phyloP scores from a whole-genome alignment of 2,797 vertebrate genomes.

The Synanceia verrucosa region DNA sequence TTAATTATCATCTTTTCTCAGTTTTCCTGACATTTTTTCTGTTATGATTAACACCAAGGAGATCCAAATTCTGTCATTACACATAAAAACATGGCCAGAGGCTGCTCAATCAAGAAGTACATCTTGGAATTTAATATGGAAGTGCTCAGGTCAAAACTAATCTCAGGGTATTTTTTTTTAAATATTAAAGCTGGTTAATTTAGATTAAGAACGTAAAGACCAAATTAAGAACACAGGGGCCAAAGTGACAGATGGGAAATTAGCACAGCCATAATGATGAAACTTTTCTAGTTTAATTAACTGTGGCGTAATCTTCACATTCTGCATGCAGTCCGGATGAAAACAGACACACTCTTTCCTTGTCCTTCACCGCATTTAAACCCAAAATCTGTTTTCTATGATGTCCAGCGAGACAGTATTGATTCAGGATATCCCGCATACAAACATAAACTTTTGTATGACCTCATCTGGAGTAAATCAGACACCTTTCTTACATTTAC shows the following conservation, averaged over 20 bases:
- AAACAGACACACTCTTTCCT: constrained; percentile 1
- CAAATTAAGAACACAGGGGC: constrained; percentile 32
- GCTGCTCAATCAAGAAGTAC: constrained; percentile 13
- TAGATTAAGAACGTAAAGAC: constrained; percentile 45
- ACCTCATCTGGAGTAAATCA: background rate
- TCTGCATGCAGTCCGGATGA: constrained; percentile 21
- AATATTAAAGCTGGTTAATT: constrained; percentile 26
- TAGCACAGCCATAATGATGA: constrained; percentile 29
- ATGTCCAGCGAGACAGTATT: background rate
- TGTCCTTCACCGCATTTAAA: background rate
- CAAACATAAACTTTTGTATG: background rate
- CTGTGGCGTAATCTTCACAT: constrained; percentile 27
- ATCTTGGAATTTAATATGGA: constrained; percentile 30
- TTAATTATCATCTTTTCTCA: background rate
- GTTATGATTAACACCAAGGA: background rate
- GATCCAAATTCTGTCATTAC: constrained; percentile 18
- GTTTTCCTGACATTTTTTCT: constrained; percentile 13
- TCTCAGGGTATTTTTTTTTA: background rate
- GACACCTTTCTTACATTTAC: background rate
- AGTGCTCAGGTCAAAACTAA: constrained; percentile 32
- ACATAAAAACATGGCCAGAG: background rate
- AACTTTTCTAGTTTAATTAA: constrained; percentile 48
- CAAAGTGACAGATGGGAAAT: constrained; percentile 40
- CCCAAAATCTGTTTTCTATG: too few relatives aligned
- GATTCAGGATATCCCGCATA: background rate